These are phyloP conservation scores for Branchipolynoe longqiensis DNA, from an alignment of 2,888 invertebrate species.

Conservation along the genomic window DNA sequence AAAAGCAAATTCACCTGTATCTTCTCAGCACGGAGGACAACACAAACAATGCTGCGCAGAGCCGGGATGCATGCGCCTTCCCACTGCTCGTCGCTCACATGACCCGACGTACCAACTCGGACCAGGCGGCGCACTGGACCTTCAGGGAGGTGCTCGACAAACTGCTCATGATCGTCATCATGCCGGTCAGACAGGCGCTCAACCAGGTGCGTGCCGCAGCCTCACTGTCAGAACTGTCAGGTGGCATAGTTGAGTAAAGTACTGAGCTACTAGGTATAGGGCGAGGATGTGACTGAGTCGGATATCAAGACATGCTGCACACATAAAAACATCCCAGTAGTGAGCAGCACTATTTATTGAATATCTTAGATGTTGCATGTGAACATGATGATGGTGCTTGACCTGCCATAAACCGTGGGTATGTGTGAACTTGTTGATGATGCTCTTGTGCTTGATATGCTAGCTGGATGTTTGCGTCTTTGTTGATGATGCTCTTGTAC, in stretches of 20 bases:
- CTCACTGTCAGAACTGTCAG: not conserved
- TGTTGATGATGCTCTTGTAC: no score
- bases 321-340: not conserved
- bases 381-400: not conserved
- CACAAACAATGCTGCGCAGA: constrained; percentile 82
- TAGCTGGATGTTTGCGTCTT: no score
- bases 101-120: constrained; percentile 70
- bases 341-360: not conserved
- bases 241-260: no score
- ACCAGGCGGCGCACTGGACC: constrained; percentile 84
- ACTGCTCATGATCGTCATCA: constrained; percentile 90
- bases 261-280: no score
- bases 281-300: not conserved
- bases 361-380: not conserved
- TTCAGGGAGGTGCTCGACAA: constrained; percentile 92
- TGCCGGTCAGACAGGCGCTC: constrained; percentile 87
- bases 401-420: no score
- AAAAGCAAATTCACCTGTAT: no score
- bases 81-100: constrained; percentile 67
- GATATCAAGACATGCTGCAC: not conserved
- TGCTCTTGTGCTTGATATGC: no score
- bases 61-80: constrained; percentile 60
- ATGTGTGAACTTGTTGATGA: no score
- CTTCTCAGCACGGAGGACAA: constrained; percentile 76
- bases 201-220: constrained; percentile 69